Base-by-base conservation (phyloP, 2,113 vertebrate species). In the Himantopus leucocephalus region DNA sequence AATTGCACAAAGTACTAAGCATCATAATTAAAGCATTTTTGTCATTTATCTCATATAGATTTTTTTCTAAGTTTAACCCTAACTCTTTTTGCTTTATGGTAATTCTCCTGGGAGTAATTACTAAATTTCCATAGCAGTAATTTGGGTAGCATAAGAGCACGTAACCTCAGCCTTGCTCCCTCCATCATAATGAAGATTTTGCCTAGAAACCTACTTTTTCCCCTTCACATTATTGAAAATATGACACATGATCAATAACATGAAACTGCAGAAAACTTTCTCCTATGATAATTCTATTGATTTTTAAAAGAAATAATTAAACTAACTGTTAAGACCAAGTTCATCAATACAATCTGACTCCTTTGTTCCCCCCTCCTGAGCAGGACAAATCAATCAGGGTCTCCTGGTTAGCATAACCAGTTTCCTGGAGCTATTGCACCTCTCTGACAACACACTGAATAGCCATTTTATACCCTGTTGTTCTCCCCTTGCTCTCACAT, bases 301-400 rank as follows among this genome's bases (percentile, higher is more conserved):
- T 95, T 95, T 96, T 91, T 24, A 75, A 75, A 89, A 64, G 14
- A 91, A 94, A 82, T 92, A 92, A 95, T 94, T 91, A 86, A 96
- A 91, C 59, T 63, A 87, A 78, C 92, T 70, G 73, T 82, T 92
- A 89, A 81, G 70, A 79, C 29, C 41, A 67, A 79, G 78, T 90
- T 95, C 66, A 90, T 92, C 86, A 76, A 92, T 92, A 82, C 19
- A 63, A 23, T 73, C 62, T 55, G 48, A 67, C 58, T 91, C 48
- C 80, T 92, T 82, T 91, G 53, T 89, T 88, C 26, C 66, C 58
- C 52, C 18, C 39, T 82, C 30, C 24, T 9, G 22, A 95, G 81
- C 1, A 76, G 53, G 58, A 41, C n/a, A 59, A 85, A 94, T 91
- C 48, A 66, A 19, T 79, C 58, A 50, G 58, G 66, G 45, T 85